A percentile compares a stretch with the other conserved stretches of the same genome.
phyloP scores from a whole-genome alignment of 1,140 invertebrate species.

The Penaeus japonicus region DNA sequence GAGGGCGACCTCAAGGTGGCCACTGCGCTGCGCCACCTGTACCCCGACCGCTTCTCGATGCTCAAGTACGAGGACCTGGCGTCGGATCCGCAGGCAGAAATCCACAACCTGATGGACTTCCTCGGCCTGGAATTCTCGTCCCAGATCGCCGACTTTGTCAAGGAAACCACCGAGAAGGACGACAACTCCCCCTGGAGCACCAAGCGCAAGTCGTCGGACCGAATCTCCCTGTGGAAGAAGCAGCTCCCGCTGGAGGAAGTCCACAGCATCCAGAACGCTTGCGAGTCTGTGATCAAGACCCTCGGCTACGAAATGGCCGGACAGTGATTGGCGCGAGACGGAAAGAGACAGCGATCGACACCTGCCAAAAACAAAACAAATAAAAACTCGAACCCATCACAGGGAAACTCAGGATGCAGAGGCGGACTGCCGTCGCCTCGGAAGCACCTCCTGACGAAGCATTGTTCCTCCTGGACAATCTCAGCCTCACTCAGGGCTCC shows the following conservation, averaged over 20 bases:
- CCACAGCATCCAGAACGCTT: slow-evolving; percentile 57
- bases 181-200: slow-evolving; percentile 60
- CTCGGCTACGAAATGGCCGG: slow-evolving; percentile 57
- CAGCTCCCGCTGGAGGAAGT: slow-evolving; percentile 57
- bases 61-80: slow-evolving; percentile 63
- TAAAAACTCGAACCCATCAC: too few relatives aligned
- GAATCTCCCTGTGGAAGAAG: slow-evolving; percentile 59
- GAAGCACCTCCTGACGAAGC: too few relatives aligned
- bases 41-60: slow-evolving; percentile 59
- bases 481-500: too few relatives aligned
- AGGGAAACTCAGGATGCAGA: too few relatives aligned
- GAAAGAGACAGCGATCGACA: too few relatives aligned
- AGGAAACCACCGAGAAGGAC: slow-evolving; percentile 54
- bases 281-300: slow-evolving; percentile 56
- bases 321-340: background rate
- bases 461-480: too few relatives aligned
- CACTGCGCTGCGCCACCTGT: slow-evolving; percentile 57
- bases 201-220: slow-evolving; percentile 59
- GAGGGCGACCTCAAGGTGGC: slow-evolving; percentile 59
- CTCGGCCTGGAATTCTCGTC: slow-evolving; percentile 59
- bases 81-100: slow-evolving; percentile 56
- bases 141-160: slow-evolving; percentile 44
- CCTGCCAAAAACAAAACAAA: too few relatives aligned
- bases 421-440: too few relatives aligned
- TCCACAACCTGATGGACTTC: slow-evolving; percentile 60